These are phyloP conservation scores for Steinernema carpocapsae DNA, from an alignment of 2,888 invertebrate species.

Conservation along the genomic window DNA sequence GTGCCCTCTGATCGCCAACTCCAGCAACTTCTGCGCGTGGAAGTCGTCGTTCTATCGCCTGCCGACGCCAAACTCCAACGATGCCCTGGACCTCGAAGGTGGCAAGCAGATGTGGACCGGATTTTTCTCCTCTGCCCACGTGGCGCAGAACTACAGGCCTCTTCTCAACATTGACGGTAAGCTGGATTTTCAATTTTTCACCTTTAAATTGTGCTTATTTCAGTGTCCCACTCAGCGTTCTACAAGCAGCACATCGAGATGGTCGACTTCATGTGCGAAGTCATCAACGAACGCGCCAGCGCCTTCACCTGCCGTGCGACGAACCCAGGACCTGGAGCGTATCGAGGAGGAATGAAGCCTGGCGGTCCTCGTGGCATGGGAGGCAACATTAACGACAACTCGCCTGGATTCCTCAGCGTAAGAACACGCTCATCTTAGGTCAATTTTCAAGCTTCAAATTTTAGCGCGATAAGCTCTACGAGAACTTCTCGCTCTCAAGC, in stretches of 20 bases:
- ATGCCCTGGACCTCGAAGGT: slow-evolving; percentile 60
- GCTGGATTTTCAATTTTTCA: slow-evolving; percentile 14
- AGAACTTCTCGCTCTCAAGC: slow-evolving; percentile 9
- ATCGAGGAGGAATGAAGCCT: background rate
- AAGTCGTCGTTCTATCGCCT: slow-evolving; percentile 55
- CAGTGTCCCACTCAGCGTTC: slow-evolving; percentile 62
- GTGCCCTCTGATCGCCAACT: slow-evolving; percentile 57
- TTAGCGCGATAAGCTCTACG: slow-evolving; percentile 34
- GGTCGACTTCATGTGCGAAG: slow-evolving; percentile 65
- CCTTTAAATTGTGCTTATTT: slow-evolving; percentile 17
- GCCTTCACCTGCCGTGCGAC: background rate
- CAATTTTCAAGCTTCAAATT: background rate
- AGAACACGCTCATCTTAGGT: background rate
- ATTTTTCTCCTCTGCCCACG: slow-evolving; percentile 65
- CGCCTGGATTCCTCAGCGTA: slow-evolving; percentile 2
- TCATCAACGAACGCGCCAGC: slow-evolving; percentile 47
- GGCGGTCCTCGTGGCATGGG: background rate
- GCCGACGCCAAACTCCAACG: slow-evolving; percentile 45
- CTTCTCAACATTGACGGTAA: slow-evolving; percentile 62
- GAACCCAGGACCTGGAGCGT: background rate
- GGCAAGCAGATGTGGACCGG: slow-evolving; percentile 68
- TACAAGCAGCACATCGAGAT: slow-evolving; percentile 60
- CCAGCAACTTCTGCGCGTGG: slow-evolving; percentile 61
- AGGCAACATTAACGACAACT: too few relatives aligned
- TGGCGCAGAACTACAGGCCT: slow-evolving; percentile 55